Percentiles rank a stretch among this genome's conserved stretches.
These are phyloP conservation scores for Trematomus loennbergii DNA, from an alignment of 2,113 vertebrate genomes.

Conservation along the genomic window DNA sequence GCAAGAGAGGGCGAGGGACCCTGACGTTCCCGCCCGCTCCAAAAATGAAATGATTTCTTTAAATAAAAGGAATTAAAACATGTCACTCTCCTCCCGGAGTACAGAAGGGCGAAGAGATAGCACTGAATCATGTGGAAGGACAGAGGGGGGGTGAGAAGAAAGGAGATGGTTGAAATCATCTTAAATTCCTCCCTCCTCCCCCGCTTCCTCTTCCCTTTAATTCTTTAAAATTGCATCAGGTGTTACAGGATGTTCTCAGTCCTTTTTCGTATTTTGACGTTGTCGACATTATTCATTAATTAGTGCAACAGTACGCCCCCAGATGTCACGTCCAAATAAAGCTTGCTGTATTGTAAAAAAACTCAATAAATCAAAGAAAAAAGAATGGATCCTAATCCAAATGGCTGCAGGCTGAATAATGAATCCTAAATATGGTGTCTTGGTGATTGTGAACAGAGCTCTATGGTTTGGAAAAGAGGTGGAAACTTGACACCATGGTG, in stretches of 20 bases:
- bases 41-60: slow-evolving; percentile 57
- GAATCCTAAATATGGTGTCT: slow-evolving; percentile 74
- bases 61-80: slow-evolving; percentile 38
- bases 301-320: slow-evolving; percentile 84
- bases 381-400: slow-evolving; percentile 42
- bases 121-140: neutral
- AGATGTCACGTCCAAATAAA: slow-evolving; percentile 87
- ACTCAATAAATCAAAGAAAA: slow-evolving; percentile 58
- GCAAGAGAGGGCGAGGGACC: slow-evolving; percentile 78
- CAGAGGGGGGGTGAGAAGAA: too few relatives aligned
- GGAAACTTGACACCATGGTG: slow-evolving; percentile 55
- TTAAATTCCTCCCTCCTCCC: neutral
- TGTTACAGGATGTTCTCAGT: slow-evolving; percentile 78
- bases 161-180: neutral
- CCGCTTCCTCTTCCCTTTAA: slow-evolving; percentile 36
- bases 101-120: slow-evolving; percentile 32
- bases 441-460: slow-evolving; percentile 84
- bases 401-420: slow-evolving; percentile 86
- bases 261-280: slow-evolving; percentile 67
- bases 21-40: slow-evolving; percentile 65
- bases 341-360: slow-evolving; percentile 86
- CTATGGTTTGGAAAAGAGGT: slow-evolving; percentile 80
- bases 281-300: slow-evolving; percentile 53
- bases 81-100: slow-evolving; percentile 45
- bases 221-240: slow-evolving; percentile 72